Evolutionary conservation across 2,888 invertebrate species (phyloP).

Genomic region (Polydesmus complanatus): DNA sequence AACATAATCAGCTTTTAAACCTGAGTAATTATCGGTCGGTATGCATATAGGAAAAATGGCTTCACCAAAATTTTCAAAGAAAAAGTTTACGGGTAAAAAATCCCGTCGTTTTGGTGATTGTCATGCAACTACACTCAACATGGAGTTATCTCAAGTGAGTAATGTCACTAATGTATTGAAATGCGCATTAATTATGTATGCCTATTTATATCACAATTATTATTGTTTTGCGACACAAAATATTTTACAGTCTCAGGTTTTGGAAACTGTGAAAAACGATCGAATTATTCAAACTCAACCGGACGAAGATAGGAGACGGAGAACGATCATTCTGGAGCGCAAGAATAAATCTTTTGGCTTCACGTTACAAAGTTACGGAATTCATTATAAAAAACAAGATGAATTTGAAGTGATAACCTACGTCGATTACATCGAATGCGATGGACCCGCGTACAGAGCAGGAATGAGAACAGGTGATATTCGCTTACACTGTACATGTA

Average conservation of each 20-base stretch:
- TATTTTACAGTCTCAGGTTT: constrained; percentile 43
- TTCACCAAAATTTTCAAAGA: constrained; percentile 18
- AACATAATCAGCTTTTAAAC: too few species aligned
- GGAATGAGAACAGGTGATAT: constrained; percentile 73
- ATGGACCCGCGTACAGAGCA: constrained; percentile 79
- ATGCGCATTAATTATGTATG: neutral
- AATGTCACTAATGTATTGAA: neutral
- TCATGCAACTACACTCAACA: constrained; percentile 6
- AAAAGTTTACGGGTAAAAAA: constrained; percentile 10
- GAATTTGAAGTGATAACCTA: constrained; percentile 94
- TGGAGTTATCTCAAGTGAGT: constrained; percentile 18
- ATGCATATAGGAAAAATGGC: constrained; percentile 18
- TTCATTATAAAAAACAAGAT: constrained; percentile 84
- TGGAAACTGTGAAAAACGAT: constrained; percentile 59
- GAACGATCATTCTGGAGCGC: constrained; percentile 76
- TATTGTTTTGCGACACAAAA: neutral
- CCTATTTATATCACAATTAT: too few species aligned
- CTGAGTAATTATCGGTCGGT: too few species aligned
- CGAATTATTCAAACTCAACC: constrained; percentile 53
- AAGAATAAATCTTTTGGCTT: constrained; percentile 85
- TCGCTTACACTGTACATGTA: neutral
- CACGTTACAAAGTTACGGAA: constrained; percentile 88
- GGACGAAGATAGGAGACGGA: constrained; percentile 71
- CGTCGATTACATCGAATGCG: constrained; percentile 87
- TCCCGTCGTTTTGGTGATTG: constrained; percentile 2